These are phyloP conservation scores for Cabera pusaria DNA, from an alignment of 2,888 invertebrate species.

Conservation along the genomic window DNA sequence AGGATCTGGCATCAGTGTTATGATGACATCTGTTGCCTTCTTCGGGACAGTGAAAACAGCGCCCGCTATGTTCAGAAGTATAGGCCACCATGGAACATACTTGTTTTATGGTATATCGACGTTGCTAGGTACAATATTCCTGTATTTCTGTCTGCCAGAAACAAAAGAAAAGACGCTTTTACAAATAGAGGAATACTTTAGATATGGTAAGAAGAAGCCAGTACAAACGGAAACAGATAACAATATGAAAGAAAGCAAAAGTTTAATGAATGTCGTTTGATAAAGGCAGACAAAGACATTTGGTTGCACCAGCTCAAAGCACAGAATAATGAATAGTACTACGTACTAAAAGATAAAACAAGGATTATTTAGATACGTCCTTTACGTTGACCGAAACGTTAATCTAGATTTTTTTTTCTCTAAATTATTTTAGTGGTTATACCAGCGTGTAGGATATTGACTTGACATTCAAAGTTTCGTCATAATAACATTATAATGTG, in stretches of 20 bases:
- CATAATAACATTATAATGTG: neutral
- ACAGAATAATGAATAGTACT: too few relatives aligned
- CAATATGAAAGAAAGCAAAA: too few relatives aligned
- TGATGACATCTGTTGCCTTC: constrained; percentile 86
- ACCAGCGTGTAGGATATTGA: constrained; percentile 7
- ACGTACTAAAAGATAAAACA: too few relatives aligned
- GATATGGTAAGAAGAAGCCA: constrained; percentile 49
- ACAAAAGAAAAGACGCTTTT: constrained; percentile 86
- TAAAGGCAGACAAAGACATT: too few relatives aligned
- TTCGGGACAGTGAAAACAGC: constrained; percentile 87
- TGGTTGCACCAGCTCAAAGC: too few relatives aligned
- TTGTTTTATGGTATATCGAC: constrained; percentile 85
- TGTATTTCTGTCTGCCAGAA: constrained; percentile 86
- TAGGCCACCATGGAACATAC: constrained; percentile 85
- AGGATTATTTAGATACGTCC: constrained; percentile 5
- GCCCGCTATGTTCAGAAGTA: constrained; percentile 81
- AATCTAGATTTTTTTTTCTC: constrained; percentile 1
- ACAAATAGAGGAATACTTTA: constrained; percentile 86
- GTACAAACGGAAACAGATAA: constrained; percentile 30
- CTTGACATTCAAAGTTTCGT: constrained; percentile 7
- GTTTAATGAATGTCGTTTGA: too few relatives aligned
- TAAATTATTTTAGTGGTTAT: too few relatives aligned
- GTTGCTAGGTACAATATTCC: constrained; percentile 82
- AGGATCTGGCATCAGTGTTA: constrained; percentile 87
- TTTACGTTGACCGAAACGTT: constrained; percentile 10